Evolutionary conservation across 2,797 vertebrate genomes (phyloP).

Genomic region (Naso thynnoides): DNA sequence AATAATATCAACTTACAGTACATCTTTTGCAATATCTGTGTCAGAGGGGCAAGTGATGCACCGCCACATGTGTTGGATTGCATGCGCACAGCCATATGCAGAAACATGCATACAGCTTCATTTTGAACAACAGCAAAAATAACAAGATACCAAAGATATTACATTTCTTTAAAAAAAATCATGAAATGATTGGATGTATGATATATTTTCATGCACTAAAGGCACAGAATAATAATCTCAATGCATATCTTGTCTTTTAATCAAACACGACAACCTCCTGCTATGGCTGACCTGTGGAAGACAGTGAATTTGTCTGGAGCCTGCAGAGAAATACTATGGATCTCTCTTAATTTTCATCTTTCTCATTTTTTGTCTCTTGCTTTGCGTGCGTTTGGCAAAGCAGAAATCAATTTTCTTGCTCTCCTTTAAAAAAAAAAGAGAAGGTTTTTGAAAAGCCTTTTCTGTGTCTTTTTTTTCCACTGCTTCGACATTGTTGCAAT

Average conservation of each 20-base stretch:
- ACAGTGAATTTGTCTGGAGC: conserved; percentile 11
- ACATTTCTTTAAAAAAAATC: not conserved
- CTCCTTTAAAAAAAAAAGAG: not conserved
- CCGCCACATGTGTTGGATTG: not conserved
- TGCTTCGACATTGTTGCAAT: conserved; percentile 29
- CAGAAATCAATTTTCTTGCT: conserved; percentile 30
- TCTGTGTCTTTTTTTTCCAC: conserved; percentile 8
- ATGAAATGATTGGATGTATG: not conserved
- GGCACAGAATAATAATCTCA: conserved; percentile 12
- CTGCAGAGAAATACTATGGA: conserved; percentile 21
- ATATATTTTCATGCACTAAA: not conserved
- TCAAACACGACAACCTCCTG: conserved; percentile 38
- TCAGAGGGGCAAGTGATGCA: conserved; percentile 12
- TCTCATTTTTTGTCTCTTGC: conserved; percentile 3
- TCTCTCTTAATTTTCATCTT: not conserved
- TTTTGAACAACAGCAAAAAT: conserved; percentile 17
- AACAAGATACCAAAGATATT: conserved; percentile 1
- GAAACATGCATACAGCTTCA: conserved; percentile 6
- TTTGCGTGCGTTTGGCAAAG: conserved; percentile 20
- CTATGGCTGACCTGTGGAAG: conserved; percentile 17
- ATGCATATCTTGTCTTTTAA: conserved; percentile 6
- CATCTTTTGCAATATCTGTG: conserved; percentile 45
- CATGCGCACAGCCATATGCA: not conserved
- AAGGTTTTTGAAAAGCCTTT: conserved; percentile 1
- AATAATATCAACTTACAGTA: conserved; percentile 51